These are phyloP conservation scores for Ascaphus truei DNA, from an alignment of 2,113 vertebrate genomes.

Conservation along the genomic window DNA sequence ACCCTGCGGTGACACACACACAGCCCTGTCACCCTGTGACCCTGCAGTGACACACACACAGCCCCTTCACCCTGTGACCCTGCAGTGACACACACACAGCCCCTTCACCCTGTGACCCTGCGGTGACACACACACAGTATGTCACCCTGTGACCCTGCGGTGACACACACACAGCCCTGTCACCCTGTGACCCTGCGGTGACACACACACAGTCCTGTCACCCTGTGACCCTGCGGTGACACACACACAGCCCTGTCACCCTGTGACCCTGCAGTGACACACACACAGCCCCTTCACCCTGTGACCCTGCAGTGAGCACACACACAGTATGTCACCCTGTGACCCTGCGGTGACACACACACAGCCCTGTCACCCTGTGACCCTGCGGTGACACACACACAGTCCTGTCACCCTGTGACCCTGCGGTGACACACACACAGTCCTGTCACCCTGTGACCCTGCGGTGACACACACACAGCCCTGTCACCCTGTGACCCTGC, in stretches of 20 bases:
- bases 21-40: background rate
- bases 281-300: background rate
- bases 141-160: background rate
- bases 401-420: background rate
- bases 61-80: background rate
- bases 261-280: background rate
- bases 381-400: background rate
- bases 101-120: background rate
- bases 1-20: background rate
- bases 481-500: background rate
- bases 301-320: background rate
- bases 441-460: background rate
- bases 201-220: background rate
- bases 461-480: background rate
- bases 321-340: background rate
- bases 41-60: background rate
- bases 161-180: background rate
- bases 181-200: background rate
- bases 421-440: background rate
- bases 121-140: background rate
- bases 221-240: background rate
- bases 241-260: background rate
- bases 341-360: background rate
- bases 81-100: background rate
- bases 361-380: background rate